These are phyloP conservation scores for Pogonus chalceus DNA, from an alignment of 1,140 invertebrate species.

Conservation along the genomic window DNA sequence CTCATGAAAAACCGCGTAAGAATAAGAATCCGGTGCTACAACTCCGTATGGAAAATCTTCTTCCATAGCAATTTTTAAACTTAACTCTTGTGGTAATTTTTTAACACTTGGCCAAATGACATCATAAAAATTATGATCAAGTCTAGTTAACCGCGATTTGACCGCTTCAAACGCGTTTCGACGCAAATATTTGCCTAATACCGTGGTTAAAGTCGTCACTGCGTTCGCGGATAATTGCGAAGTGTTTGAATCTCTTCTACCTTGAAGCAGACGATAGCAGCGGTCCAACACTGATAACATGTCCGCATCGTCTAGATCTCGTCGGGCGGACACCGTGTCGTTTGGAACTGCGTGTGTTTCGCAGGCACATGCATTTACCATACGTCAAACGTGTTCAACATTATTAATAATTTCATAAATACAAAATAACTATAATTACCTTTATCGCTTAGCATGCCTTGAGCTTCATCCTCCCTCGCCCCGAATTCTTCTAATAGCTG, in stretches of 20 bases:
- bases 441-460: slow-evolving; percentile 64
- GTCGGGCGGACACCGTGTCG: slow-evolving; percentile 57
- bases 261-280: slow-evolving; percentile 56
- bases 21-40: slow-evolving; percentile 70
- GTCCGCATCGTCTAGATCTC: slow-evolving; percentile 54
- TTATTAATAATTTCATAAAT: slow-evolving; percentile 8
- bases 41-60: slow-evolving; percentile 60
- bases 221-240: slow-evolving; percentile 37
- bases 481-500: slow-evolving; percentile 58
- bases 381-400: not conserved
- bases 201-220: slow-evolving; percentile 39
- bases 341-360: slow-evolving; percentile 44
- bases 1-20: slow-evolving; percentile 68
- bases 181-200: slow-evolving; percentile 54
- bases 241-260: slow-evolving; percentile 37
- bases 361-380: not conserved
- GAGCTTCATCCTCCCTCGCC: slow-evolving; percentile 49
- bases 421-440: slow-evolving; percentile 39
- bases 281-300: slow-evolving; percentile 57
- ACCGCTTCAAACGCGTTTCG: slow-evolving; percentile 56
- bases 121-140: slow-evolving; percentile 71
- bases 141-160: slow-evolving; percentile 56
- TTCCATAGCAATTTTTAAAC: slow-evolving; percentile 38
- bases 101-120: slow-evolving; percentile 71
- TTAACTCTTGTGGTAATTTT: slow-evolving; percentile 46